Base-by-base conservation (phyloP, 1,140 invertebrate species). In the Platyscapa corneri region DNA sequence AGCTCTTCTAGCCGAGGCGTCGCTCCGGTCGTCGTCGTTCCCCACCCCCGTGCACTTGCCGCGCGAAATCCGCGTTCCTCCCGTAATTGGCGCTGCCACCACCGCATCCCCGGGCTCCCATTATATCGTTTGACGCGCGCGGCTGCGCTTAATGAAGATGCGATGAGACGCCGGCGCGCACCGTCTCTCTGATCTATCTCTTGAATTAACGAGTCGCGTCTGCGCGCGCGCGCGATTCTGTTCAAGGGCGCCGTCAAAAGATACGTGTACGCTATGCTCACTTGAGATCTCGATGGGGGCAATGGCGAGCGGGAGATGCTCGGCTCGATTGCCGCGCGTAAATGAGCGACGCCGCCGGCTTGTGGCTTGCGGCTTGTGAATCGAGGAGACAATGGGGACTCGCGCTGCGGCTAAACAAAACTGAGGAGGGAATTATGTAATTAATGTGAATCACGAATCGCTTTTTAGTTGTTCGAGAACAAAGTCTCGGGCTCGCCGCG, bases 101-200 rank as follows among this genome's bases (percentile, higher is more conserved):
- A 5, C 42, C 42, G 5, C 42, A 46, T 12, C 42, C 42, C 42
- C 42, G 42, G 12, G 42, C 42, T 56, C 53, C 53, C 53, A 20
- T 56, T 56, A 18, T 18, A 60, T 2, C 56, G 2, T 23, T 60
- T 60, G 23, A 6, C 23, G 56, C 56, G 56, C 10, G 27, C 23
- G 23, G 12, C 85, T 83, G 79, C 87, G 81, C 72, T 67, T 87
- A 86, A 88, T 72, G 60, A 77, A 77, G 82, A 65, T 46, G 39
- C 83, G 60, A 70, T 18, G n/a, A 76, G 30, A 42, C 74, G 60
- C 46, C 20, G 23, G 16, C 8, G 49, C 42, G 42, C 42, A 46
- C 12, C 42, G 42, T 46, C 42, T 46, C 42, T 46, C 42, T 46
- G 42, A 46, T 46, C 42, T 46, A 5, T 12, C 12, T 75, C 75